These are phyloP conservation scores for Benthosema pterotum DNA, from an alignment of 2,797 vertebrate genomes.

Conservation along the genomic window DNA sequence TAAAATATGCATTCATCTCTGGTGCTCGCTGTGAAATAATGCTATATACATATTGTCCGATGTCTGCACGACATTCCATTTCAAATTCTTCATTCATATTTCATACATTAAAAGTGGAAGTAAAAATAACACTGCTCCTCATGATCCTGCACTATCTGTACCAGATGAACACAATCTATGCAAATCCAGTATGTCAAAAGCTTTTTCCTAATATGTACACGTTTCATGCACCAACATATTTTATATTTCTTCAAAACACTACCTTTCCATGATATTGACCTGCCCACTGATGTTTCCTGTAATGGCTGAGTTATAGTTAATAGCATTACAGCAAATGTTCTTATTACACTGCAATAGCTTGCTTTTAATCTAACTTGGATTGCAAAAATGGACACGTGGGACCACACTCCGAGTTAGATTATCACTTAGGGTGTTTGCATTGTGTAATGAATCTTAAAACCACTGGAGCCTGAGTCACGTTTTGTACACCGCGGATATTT, in stretches of 20 bases:
- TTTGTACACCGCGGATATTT: slow-evolving; percentile 62
- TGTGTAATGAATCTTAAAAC: slow-evolving; percentile 48
- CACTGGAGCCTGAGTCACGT: slow-evolving; percentile 63
- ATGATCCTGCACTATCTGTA: neutral
- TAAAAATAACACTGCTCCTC: slow-evolving; percentile 11
- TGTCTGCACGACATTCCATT: neutral
- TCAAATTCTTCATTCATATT: neutral
- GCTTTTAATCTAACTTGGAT: too few species aligned
- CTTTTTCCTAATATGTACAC: neutral
- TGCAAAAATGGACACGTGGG: too few species aligned
- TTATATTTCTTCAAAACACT: neutral
- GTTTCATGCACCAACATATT: neutral
- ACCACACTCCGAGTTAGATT: too few species aligned
- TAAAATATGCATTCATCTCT: slow-evolving; percentile 24
- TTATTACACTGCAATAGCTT: too few species aligned
- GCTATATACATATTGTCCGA: too few species aligned
- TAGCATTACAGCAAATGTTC: slow-evolving; percentile 38
- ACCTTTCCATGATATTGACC: slow-evolving; percentile 31
- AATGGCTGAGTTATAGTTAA: slow-evolving; percentile 39
- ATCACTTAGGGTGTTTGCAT: too few species aligned
- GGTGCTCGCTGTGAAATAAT: neutral
- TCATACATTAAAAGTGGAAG: neutral
- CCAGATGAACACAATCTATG: slow-evolving; percentile 13
- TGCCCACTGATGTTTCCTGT: slow-evolving; percentile 24
- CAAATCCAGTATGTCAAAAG: neutral